phyloP scores from a whole-genome alignment of 2,797 vertebrate species.

The Hypotaenidia okinawae region DNA sequence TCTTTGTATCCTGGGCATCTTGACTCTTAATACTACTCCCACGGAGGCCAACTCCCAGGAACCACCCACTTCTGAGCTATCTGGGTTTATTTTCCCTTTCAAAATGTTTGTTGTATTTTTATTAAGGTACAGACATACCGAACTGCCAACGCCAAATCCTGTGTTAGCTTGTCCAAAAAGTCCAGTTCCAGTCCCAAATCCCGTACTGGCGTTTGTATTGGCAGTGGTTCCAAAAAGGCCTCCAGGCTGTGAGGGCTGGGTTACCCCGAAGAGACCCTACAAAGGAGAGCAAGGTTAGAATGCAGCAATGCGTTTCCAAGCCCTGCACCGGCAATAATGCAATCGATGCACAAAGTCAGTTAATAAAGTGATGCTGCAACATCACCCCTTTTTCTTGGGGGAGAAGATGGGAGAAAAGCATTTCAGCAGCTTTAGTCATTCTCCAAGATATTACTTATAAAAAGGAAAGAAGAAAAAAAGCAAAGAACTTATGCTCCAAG shows the following conservation, averaged over 20 bases:
- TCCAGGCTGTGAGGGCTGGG: conserved; percentile 84
- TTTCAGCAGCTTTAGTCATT: background rate
- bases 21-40: background rate
- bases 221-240: conserved; percentile 89
- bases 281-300: conserved; percentile 16
- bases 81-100: background rate
- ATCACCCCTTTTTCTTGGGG: background rate
- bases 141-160: conserved; percentile 89
- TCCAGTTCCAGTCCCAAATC: conserved; percentile 85
- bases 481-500: background rate
- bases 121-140: conserved; percentile 76
- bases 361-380: background rate
- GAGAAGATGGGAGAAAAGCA: background rate
- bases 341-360: too few species aligned
- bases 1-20: background rate
- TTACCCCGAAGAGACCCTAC: conserved; percentile 92
- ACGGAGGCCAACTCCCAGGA: background rate
- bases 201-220: conserved; percentile 88
- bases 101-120: too few species aligned
- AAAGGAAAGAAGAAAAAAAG: background rate
- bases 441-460: background rate
- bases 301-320: background rate
- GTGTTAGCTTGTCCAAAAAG: conserved; percentile 88
- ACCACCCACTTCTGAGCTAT: background rate
- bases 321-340: background rate